phyloP scores from a whole-genome alignment of 2,113 vertebrate species.

The Hyperoodon ampullatus region DNA sequence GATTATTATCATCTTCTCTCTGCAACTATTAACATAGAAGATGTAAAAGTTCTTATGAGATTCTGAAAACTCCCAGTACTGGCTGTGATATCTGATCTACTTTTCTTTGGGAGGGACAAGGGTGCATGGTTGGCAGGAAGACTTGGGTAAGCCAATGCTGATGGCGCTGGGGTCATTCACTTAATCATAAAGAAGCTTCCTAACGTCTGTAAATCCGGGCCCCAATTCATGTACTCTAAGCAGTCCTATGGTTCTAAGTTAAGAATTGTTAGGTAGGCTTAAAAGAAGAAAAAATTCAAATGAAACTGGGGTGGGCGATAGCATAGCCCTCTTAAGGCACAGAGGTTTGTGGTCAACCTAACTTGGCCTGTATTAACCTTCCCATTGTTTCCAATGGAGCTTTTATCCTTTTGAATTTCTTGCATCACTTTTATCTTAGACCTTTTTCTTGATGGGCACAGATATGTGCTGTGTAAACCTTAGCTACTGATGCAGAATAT shows the following conservation, averaged over 20 bases:
- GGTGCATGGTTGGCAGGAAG: not conserved
- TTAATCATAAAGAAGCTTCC: not conserved
- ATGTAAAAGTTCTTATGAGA: not conserved
- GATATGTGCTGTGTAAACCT: slow-evolving; percentile 41
- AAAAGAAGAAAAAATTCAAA: not conserved
- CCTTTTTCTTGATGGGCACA: not conserved
- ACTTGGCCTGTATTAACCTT: not conserved
- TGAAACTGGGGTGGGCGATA: not conserved
- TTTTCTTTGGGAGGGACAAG: not conserved
- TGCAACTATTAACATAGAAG: not conserved
- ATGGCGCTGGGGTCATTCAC: not conserved
- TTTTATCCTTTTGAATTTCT: not conserved
- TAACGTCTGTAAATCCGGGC: not conserved
- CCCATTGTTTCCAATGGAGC: not conserved
- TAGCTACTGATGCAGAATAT: slow-evolving; percentile 16
- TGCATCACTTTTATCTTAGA: not conserved
- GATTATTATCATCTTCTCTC: not conserved
- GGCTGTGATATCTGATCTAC: not conserved
- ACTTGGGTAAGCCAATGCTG: not conserved
- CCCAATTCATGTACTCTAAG: not conserved
- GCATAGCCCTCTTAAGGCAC: not conserved
- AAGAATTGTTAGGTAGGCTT: not conserved
- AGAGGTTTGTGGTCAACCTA: not conserved
- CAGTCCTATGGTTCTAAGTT: not conserved
- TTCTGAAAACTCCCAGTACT: not conserved